phyloP scores from a whole-genome alignment of 2,113 vertebrate genomes.

The Nanorana parkeri region DNA sequence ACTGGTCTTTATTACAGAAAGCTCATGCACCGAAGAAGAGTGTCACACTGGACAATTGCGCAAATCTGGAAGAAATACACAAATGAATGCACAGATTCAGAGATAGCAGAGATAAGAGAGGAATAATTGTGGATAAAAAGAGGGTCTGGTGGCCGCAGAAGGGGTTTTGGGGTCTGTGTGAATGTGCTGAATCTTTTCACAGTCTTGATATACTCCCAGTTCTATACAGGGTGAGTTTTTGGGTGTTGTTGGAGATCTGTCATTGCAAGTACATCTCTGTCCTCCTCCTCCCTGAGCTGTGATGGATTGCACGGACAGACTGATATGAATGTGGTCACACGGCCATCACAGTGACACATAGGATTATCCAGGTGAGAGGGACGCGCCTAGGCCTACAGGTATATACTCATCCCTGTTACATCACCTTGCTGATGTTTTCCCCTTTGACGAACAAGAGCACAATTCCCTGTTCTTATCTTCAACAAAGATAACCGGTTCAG shows the following conservation, averaged over 20 bases:
- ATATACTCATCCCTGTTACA: slow-evolving; percentile 4
- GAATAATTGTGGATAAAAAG: no score
- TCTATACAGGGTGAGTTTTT: neutral
- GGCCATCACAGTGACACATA: no score
- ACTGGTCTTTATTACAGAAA: no score
- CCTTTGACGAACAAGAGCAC: neutral
- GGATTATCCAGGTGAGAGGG: neutral
- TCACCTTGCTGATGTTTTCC: neutral
- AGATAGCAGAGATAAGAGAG: no score
- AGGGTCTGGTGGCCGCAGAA: no score
- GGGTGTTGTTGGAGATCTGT: neutral
- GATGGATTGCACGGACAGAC: neutral
- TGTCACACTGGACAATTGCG: no score
- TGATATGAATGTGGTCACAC: neutral
- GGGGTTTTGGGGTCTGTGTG: no score
- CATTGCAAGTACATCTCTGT: neutral
- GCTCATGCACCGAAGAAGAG: no score
- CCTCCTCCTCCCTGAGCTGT: neutral
- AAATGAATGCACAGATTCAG: no score
- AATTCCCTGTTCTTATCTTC: neutral
- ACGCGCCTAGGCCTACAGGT: slow-evolving; percentile 25
- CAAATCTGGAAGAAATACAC: no score
- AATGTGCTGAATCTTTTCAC: no score
- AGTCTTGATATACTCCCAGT: no score
- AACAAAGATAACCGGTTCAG: neutral